Percentiles rank a stretch among this genome's conserved stretches.
Evolutionary conservation across 1,140 invertebrate species (phyloP).

Genomic region (Homalodisca vitripennis): DNA sequence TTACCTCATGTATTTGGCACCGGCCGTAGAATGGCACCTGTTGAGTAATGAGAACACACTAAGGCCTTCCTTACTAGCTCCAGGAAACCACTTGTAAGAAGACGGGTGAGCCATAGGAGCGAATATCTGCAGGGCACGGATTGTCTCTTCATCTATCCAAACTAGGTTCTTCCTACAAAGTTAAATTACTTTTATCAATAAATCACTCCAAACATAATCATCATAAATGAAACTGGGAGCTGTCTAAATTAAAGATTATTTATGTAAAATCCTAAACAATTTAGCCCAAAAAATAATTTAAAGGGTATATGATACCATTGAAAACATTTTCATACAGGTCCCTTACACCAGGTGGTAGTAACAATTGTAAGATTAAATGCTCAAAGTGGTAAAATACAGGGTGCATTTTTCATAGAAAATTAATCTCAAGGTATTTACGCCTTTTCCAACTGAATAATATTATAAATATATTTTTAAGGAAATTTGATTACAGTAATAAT

Average conservation of each 20-base stretch:
- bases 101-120: constrained; percentile 71
- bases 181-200: constrained; percentile 68
- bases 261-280: no score
- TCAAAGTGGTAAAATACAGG: no score
- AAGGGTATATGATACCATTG: no score
- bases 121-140: constrained; percentile 73
- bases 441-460: no score
- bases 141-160: constrained; percentile 69
- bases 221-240: not conserved
- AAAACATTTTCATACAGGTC: no score
- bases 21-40: constrained; percentile 65
- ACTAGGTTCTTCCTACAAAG: constrained; percentile 63
- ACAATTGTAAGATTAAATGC: no score
- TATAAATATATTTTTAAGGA: no score
- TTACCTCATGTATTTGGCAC: constrained; percentile 40
- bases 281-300: no score
- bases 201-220: constrained; percentile 36
- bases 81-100: constrained; percentile 63
- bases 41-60: constrained; percentile 72
- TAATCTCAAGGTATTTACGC: no score
- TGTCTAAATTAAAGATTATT: constrained; percentile 5
- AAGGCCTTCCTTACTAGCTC: constrained; percentile 62
- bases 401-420: no score
- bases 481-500: no score
- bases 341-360: no score